phyloP scores from a whole-genome alignment of 2,888 invertebrate genomes.

The Heliconius ismenius region DNA sequence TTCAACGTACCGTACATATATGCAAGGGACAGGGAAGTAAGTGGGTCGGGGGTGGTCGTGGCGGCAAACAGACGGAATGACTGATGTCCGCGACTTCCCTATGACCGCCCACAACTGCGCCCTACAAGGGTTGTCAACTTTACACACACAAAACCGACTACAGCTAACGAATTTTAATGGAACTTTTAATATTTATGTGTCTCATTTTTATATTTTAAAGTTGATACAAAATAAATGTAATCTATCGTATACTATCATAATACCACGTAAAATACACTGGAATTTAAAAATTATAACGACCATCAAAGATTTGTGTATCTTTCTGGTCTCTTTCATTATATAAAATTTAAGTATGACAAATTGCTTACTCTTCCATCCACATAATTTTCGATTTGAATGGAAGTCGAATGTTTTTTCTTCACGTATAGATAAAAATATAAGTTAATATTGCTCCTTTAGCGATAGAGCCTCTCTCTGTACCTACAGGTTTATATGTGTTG shows the following conservation, averaged over 20 bases:
- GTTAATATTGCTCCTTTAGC: too few species aligned
- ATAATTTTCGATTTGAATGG: background rate
- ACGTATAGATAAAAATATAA: too few species aligned
- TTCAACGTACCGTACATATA: background rate
- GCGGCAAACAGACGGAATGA: conserved; percentile 17
- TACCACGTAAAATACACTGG: too few species aligned
- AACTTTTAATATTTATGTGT: too few species aligned
- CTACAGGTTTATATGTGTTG: too few species aligned
- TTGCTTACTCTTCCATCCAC: background rate
- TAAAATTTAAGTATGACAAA: background rate
- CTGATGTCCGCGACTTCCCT: conserved; percentile 27
- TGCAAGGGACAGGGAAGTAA: conserved; percentile 19
- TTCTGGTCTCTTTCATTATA: background rate
- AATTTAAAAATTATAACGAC: too few species aligned
- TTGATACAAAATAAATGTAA: background rate
- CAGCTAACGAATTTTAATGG: background rate
- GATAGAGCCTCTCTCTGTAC: too few species aligned
- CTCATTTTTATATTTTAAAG: background rate
- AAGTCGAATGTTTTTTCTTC: background rate
- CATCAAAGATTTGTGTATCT: background rate
- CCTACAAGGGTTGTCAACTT: conserved; percentile 14
- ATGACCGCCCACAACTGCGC: conserved; percentile 21
- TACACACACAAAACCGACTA: background rate
- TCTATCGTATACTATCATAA: background rate
- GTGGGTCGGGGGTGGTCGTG: conserved; percentile 25